Evolutionary conservation across 2,888 invertebrate genomes (phyloP).

Genomic region (Callosobruchus maculatus): DNA sequence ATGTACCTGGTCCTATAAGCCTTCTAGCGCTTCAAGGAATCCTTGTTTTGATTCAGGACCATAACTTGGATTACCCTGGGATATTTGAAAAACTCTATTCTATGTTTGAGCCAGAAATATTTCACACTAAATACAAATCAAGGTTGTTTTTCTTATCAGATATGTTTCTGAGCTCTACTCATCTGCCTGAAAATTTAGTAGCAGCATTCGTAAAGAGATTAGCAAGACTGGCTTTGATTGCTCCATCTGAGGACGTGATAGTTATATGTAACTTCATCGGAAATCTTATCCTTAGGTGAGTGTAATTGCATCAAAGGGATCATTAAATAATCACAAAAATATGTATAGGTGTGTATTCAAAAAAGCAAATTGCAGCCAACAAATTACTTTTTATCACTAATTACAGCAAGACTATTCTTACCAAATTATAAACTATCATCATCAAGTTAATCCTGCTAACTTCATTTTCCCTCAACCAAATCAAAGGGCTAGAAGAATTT

Average conservation of each 20-base stretch:
- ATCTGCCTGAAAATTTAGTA: slow-evolving; percentile 85
- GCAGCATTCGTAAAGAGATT: slow-evolving; percentile 91
- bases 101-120: slow-evolving; percentile 87
- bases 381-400: too few relatives aligned
- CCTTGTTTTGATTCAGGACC: slow-evolving; percentile 75
- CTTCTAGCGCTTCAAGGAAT: slow-evolving; percentile 89
- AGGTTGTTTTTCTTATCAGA: slow-evolving; percentile 86
- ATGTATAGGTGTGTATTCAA: too few relatives aligned
- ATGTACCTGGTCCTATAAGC: slow-evolving; percentile 82
- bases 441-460: too few relatives aligned
- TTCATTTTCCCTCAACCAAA: too few relatives aligned
- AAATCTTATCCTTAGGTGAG: slow-evolving; percentile 66
- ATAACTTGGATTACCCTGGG: slow-evolving; percentile 93
- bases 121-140: slow-evolving; percentile 85
- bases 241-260: slow-evolving; percentile 75
- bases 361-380: too few relatives aligned
- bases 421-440: too few relatives aligned
- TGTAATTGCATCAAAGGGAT: too few relatives aligned
- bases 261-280: slow-evolving; percentile 78
- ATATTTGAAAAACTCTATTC: slow-evolving; percentile 94
- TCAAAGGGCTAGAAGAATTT: too few relatives aligned
- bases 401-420: too few relatives aligned
- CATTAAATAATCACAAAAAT: too few relatives aligned
- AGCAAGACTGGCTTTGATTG: slow-evolving; percentile 76
- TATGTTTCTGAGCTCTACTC: slow-evolving; percentile 90